Base-by-base conservation (phyloP, 2,797 vertebrate genomes). In the Sebastes baramenuke region DNA sequence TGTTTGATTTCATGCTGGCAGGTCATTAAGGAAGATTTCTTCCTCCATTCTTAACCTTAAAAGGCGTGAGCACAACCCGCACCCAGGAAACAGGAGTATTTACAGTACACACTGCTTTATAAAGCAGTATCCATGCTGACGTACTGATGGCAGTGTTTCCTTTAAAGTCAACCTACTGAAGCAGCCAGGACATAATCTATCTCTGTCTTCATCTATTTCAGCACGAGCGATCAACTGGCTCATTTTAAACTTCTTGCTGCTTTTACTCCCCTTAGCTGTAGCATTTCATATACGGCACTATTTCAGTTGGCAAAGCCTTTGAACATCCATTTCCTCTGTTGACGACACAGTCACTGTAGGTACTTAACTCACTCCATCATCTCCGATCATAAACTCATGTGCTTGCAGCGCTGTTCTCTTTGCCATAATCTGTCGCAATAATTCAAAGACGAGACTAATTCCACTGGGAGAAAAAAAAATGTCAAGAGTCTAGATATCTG, bases 271-370 rank as follows among this genome's bases (percentile, higher is more conserved):
- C 25, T 80, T 24, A 68, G 72, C 58, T 60, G 16, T 42, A 42
- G 27, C 24, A 59, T 75, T 83, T 81, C 69, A 84, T 72, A 80
- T 42, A 60, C 52, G 56, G 56, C 61, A 67, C 49, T 81, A 70
- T 89, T 94, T 87, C 72, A 55, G 52, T 70, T 93, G 86, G 89
- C 77, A 60, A 69, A 11, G 49, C 24, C 56, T 75, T 66, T 75
- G 72, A 79, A 84, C 80, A 84, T 75, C 58, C 66, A 87, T 83
- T 89, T 92, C 88, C 85, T 85, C 56, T 77, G 78, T 72, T 83
- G 81, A 89, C 25, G 34, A 80, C 67, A 62, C 32, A 71, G 82
- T 90, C 82, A 67, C 71, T 81, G 67, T 22, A 18, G 67, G 60
- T 52, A 77, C 71, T 87, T 36, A 1, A 79, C 58, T 72, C 65